Conservation (phyloP, 2,797 vertebrate genomes). For the Oryzias sinensis region DNA sequence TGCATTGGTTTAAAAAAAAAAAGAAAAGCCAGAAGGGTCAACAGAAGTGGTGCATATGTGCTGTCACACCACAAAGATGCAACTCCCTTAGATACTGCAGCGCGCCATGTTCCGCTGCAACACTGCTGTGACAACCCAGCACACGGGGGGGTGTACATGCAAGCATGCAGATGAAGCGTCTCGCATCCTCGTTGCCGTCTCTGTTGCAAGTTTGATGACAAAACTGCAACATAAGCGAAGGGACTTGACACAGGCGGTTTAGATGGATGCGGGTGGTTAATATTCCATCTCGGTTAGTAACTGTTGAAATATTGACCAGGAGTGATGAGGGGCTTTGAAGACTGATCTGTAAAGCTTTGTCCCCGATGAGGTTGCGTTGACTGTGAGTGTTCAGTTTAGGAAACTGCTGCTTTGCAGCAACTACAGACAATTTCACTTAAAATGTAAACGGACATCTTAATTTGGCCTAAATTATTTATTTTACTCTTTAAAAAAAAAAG, state of each 20-base stretch:
- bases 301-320: conserved; percentile 4
- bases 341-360: neutral
- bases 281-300: conserved; percentile 4
- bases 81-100: neutral
- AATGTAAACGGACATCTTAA: too few relatives aligned
- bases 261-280: conserved; percentile 3
- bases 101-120: neutral
- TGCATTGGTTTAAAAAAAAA: neutral
- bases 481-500: too few relatives aligned
- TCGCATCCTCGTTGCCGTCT: neutral
- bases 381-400: neutral
- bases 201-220: conserved; percentile 2
- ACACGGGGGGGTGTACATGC: neutral
- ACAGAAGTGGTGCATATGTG: neutral
- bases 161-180: neutral
- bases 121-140: too few relatives aligned
- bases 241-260: neutral
- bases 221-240: conserved; percentile 8
- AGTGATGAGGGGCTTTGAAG: neutral
- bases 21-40: conserved; percentile 13
- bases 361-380: neutral
- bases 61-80: conserved; percentile 8
- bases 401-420: neutral
- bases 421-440: too few relatives aligned
- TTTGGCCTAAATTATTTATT: too few relatives aligned